Base-by-base conservation (phyloP, 2,888 invertebrate genomes). In the Copidosoma aretas region DNA sequence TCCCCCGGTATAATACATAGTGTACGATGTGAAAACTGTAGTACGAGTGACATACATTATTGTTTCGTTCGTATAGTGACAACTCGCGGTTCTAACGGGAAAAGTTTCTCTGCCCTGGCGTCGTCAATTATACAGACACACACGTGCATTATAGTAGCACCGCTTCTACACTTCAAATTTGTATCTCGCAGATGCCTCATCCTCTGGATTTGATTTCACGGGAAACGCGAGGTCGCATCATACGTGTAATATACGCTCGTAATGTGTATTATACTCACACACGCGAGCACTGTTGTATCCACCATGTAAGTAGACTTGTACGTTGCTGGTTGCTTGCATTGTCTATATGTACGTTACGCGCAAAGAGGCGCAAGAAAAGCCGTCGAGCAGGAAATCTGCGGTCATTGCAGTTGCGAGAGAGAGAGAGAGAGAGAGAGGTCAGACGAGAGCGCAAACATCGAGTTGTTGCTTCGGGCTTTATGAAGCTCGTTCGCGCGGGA, bases 361-460 rank as follows among this genome's bases (percentile, higher is more conserved):
- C 17, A 46, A 46, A 46, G 22, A 19, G 22, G 64, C 32, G 57
- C 63, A 70, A 70, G 70, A 70, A 70, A 67, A 72, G 65, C 56
- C 56, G 67, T 46, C 61, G 54, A 69, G 25, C 67, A 69, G 71
- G 69, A 70, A 70, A 67, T 53, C 64, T 54, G 58, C 60, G 52
- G 15, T 19, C 60, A 32, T n/a, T n/a, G n/a, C n/a, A n/a, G n/a
- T n/a, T n/a, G 32, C 3, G 15, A 8, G 21, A 17, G 32, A 10
- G 52, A 21, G 67, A 32, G 32, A 32, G 15, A 8, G 21, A 17
- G 32, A 10, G 52, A 21, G 67, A 43, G 67, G 61, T 61, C 61
- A 58, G 32, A 32, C 8, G 4, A 32, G 32, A 32, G 32, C 12
- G 46, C 43, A 1, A 15, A 12, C 15, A 1, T 19, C 54, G 15